A percentile compares a stretch with the other conserved stretches of the same genome.
phyloP scores from a whole-genome alignment of 1,140 invertebrate genomes.

The Drosophila nebulosa region DNA sequence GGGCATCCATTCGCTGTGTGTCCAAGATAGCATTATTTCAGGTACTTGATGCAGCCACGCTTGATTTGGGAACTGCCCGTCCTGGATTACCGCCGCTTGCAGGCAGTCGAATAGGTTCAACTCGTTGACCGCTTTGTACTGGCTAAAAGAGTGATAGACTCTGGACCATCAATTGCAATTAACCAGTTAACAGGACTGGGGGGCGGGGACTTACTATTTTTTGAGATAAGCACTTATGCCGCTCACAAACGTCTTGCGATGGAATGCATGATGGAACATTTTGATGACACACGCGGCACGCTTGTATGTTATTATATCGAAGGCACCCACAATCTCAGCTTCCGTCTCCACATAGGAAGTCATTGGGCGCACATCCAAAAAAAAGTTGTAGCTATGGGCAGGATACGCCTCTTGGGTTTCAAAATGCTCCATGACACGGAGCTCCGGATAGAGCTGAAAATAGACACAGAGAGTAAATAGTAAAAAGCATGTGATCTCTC shows the following conservation, averaged over 20 bases:
- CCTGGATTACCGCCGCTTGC: constrained; percentile 76
- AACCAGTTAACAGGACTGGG: constrained; percentile 45
- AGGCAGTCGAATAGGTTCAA: constrained; percentile 80
- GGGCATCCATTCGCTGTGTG: constrained; percentile 82
- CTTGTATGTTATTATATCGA: constrained; percentile 91
- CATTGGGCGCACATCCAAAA: constrained; percentile 87
- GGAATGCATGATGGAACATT: constrained; percentile 82
- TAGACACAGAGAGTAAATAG: neutral
- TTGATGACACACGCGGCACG: constrained; percentile 82
- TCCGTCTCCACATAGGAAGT: constrained; percentile 87
- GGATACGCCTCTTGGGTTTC: constrained; percentile 81
- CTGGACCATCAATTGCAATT: constrained; percentile 75
- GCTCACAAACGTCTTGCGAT: constrained; percentile 67
- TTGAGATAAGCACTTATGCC: constrained; percentile 76
- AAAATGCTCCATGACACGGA: constrained; percentile 91
- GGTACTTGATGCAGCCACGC: constrained; percentile 42
- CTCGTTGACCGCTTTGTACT: constrained; percentile 71
- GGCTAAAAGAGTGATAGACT: constrained; percentile 52
- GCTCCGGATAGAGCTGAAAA: constrained; percentile 83
- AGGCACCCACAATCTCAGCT: constrained; percentile 87
- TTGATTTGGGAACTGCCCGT: constrained; percentile 53
- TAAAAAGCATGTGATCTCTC: no score
- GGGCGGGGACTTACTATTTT: constrained; percentile 81
- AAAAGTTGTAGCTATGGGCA: constrained; percentile 64
- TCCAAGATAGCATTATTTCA: constrained; percentile 82